Evolutionary conservation across 2,797 vertebrate species (phyloP).

Genomic region (Liasis olivaceus): DNA sequence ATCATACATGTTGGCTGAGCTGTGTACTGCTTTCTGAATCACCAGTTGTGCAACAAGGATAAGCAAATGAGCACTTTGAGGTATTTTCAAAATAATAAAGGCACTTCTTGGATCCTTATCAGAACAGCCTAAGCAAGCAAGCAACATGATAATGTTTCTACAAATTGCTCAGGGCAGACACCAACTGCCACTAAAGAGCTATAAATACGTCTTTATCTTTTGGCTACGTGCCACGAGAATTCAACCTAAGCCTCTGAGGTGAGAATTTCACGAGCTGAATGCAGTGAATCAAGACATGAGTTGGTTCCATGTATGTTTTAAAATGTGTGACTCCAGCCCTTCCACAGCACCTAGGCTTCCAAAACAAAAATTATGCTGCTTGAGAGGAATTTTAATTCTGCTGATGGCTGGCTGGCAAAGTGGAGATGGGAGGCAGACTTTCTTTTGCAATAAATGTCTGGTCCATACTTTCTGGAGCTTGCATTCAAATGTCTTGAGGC

Average conservation of each 20-base stretch:
- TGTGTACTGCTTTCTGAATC: neutral
- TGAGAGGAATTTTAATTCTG: constrained; percentile 7
- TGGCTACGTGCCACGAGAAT: neutral
- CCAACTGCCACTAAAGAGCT: neutral
- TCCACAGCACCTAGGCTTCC: neutral
- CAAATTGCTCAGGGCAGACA: constrained; percentile 16
- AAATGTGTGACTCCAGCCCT: neutral
- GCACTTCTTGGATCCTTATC: neutral
- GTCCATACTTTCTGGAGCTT: neutral
- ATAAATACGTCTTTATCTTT: constrained; percentile 15
- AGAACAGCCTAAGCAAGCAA: neutral
- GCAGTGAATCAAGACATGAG: constrained; percentile 1
- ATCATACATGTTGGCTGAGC: neutral
- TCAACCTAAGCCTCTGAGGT: neutral
- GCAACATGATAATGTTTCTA: neutral
- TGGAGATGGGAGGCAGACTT: neutral
- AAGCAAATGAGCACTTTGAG: neutral
- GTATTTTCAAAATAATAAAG: neutral
- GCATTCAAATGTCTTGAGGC: neutral
- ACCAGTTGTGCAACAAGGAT: neutral
- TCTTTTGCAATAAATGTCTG: neutral
- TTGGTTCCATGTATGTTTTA: neutral
- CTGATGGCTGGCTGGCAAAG: neutral
- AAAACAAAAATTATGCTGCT: neutral
- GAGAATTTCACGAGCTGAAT: neutral